phyloP scores from a whole-genome alignment of 2,797 vertebrate genomes.

The Amblyopsis hoosieri region DNA sequence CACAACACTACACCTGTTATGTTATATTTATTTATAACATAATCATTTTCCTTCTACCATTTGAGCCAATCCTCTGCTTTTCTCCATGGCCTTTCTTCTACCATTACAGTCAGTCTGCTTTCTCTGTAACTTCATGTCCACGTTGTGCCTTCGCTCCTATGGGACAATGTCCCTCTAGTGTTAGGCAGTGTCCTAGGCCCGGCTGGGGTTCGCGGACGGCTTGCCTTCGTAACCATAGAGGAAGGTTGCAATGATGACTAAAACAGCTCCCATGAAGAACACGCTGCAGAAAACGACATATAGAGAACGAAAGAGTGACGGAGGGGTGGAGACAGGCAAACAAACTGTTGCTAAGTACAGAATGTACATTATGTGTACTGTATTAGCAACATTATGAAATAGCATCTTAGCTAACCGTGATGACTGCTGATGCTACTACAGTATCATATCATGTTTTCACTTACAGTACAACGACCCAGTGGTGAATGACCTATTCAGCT shows the following conservation, averaged over 20 bases:
- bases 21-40: no score
- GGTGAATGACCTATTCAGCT: no score
- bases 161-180: conserved; percentile 28
- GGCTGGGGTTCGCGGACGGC: conserved; percentile 85
- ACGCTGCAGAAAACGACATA: conserved; percentile 77
- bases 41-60: background rate
- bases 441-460: no score
- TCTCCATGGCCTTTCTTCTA: background rate
- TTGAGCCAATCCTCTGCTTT: conserved; percentile 6
- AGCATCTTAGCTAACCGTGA: no score
- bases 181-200: conserved; percentile 79
- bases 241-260: conserved; percentile 95
- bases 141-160: conserved; percentile 21
- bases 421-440: no score
- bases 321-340: background rate
- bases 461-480: no score
- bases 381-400: no score
- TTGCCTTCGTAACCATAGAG: conserved; percentile 94
- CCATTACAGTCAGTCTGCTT: conserved; percentile 28
- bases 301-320: background rate
- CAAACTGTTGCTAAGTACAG: no score
- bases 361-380: no score
- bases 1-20: conserved; percentile 14
- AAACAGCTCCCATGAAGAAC: conserved; percentile 91
- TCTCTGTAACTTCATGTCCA: conserved; percentile 25